Conservation (phyloP, 1,140 invertebrate species). For the Diplogasteroides magnus region DNA sequence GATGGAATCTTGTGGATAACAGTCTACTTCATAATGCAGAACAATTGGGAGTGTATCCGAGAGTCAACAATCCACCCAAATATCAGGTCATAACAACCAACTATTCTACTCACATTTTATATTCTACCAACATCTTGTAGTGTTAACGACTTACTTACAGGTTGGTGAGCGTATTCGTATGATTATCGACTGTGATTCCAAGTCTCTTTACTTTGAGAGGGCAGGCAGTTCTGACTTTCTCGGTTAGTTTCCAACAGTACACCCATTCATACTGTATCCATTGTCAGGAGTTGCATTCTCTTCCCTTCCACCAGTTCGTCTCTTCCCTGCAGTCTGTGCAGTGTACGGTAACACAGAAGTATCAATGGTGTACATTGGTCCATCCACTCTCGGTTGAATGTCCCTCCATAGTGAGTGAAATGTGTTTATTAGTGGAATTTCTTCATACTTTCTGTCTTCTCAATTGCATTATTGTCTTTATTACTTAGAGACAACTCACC, state of each 20-base stretch:
- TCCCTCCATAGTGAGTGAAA: no score
- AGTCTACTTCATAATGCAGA: constrained; percentile 92
- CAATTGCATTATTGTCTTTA: no score
- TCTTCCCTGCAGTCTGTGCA: constrained; percentile 91
- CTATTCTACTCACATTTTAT: constrained; percentile 7
- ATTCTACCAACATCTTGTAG: constrained; percentile 17
- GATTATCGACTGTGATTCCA: constrained; percentile 93
- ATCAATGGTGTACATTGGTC: constrained; percentile 96
- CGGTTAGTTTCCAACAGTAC: constrained; percentile 73
- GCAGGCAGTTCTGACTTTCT: constrained; percentile 83
- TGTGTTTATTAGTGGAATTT: no score
- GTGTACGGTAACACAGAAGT: constrained; percentile 99
- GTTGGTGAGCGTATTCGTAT: constrained; percentile 92
- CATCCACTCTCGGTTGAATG: constrained; percentile 39
- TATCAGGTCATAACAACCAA: constrained; percentile 71
- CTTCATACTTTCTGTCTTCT: no score
- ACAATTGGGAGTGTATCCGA: constrained; percentile 86
- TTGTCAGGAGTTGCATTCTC: constrained; percentile 29
- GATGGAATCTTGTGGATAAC: constrained; percentile 98
- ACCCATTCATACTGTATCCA: neutral
- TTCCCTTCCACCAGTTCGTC: constrained; percentile 80
- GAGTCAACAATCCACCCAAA: constrained; percentile 91
- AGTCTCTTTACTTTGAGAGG: constrained; percentile 93
- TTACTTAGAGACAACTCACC: no score
- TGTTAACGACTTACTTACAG: constrained; percentile 61